Evolutionary conservation across 2,888 invertebrate genomes (phyloP).

Genomic region (Serrognathus titanus): DNA sequence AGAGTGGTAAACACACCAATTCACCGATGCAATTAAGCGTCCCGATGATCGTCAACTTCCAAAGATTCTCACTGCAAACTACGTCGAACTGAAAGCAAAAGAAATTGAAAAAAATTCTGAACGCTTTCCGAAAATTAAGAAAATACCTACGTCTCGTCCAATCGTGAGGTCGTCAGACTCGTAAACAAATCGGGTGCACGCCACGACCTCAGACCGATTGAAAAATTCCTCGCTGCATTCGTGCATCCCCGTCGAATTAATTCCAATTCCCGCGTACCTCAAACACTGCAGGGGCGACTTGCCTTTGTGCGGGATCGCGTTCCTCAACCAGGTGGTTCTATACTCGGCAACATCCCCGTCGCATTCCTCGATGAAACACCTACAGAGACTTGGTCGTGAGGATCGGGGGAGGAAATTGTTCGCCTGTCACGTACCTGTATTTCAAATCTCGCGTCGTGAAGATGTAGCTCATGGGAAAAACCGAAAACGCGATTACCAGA

Average conservation of each 20-base stretch:
- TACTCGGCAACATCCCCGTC: conserved; percentile 43
- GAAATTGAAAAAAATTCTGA: not conserved
- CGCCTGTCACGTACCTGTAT: conserved; percentile 30
- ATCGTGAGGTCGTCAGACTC: conserved; percentile 24
- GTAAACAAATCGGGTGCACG: conserved; percentile 23
- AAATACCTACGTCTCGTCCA: conserved; percentile 24
- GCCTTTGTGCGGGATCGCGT: conserved; percentile 47
- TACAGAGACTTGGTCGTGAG: conserved; percentile 28
- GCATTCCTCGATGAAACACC: conserved; percentile 56
- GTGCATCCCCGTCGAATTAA: too few relatives aligned
- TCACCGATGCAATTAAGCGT: conserved; percentile 71
- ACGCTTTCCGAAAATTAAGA: not conserved
- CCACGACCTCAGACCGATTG: conserved; percentile 5
- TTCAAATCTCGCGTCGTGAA: conserved; percentile 36
- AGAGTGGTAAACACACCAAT: conserved; percentile 68
- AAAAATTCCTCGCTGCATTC: conserved; percentile 17
- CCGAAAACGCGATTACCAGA: conserved; percentile 32
- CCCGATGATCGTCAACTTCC: conserved; percentile 72
- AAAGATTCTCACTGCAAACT: conserved; percentile 62
- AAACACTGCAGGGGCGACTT: conserved; percentile 32
- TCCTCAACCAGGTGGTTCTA: conserved; percentile 48
- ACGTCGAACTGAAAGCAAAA: conserved; percentile 57
- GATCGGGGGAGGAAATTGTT: conserved; percentile 2
- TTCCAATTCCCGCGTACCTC: conserved; percentile 17
- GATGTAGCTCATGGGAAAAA: conserved; percentile 35